Base-by-base conservation (phyloP, 2,888 invertebrate genomes). In the Conchocele bisecta region DNA sequence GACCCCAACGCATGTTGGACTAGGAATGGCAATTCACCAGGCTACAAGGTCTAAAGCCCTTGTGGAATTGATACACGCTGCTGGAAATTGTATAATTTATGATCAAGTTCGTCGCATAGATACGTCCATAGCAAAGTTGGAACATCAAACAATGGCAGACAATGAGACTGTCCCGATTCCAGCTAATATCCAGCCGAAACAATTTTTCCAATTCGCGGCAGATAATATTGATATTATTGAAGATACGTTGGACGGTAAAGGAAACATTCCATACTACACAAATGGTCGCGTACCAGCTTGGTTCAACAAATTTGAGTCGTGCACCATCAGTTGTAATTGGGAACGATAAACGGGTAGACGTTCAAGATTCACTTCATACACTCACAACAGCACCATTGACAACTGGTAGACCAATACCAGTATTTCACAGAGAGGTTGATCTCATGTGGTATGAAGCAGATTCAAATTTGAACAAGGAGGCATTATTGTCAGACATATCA, bases 41-140 rank as follows among this genome's bases (percentile, higher is more conserved):
- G 57, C 39, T 26, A 57, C 56, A 17, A 28, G 65, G 26, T 56
- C 56, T 26, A 57, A 57, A 48, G 57, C 37, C 4, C 41, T 65
- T 2, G 65, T 65, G 4, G 15, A 57, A 17, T 28, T 65, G n/a
- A 28, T 65, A 22, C 65, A 65, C 48, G 41, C 26, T 44, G 48
- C 56, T n/a, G 65, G 65, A 20, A 56, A 65, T 20, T 28, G n/a
- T 48, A 56, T 65, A 9, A 48, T 54, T n/a, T 54, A 64, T 42
- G 46, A 53, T 24, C n/a, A 64, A 31, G 46, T 64, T 13, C 35
- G 46, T 17, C 39, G 46, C 29, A 17, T 64, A 17, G 54, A 64
- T 37, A 64, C 42, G 7, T 17, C 64, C 22, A 33, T 64, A 11
- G 64, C 64, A 24, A 29, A 64, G 46, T 15, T 28, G 24, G 46